Evolutionary conservation across 2,797 vertebrate species (phyloP), one percentile per base, ranked within the genome.

Genomic region (Crax fasciolata): DNA sequence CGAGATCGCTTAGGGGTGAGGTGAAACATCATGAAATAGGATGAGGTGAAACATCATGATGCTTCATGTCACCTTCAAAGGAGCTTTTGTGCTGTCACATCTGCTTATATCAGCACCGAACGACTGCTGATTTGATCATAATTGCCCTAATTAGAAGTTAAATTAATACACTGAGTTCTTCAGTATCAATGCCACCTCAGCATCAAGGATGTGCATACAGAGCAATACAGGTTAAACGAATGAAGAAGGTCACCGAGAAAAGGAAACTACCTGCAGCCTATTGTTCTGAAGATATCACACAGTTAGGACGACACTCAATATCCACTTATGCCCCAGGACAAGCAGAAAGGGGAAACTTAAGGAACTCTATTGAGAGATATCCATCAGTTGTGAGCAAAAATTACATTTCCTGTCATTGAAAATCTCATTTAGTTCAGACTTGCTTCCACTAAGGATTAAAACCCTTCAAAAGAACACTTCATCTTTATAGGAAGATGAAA

Each of bases 91-190:
- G 90, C 76, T 95, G 92, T 87, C 87, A 87, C 73, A 96, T 95
- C 90, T 96, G 81, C 84, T 95, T 95, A 83, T 85, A 91, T 95
- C 94, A 94, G 94, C 97, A 94, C 72, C 65, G 89, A 87, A 93
- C 19, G 58, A 89, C 89, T 79, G 86, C 84, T 97, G 96, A 97
- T 92, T 95, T 96, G 94, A 97, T 96, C 85, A 83, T 82, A 94
- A 95, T 83, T 95, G 93, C 83, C 57, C 80, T 94, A 93, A 91
- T 93, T 92, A 97, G 84, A 80, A 96, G 90, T 93, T 94, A 94
- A 96, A 97, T 97, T 95, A 97, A 93, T 93, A 94, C 85, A 94
- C 85, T 2, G 54, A 93, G 87, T 76, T 94, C 89, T 61, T 92
- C 3, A 63, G 1, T 90, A 93, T 94, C 94, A 79, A 13, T 46